Evolutionary conservation across 2,113 vertebrate species (phyloP), one percentile per base, ranked within the genome.

Genomic region (Takifugu bimaculatus): DNA sequence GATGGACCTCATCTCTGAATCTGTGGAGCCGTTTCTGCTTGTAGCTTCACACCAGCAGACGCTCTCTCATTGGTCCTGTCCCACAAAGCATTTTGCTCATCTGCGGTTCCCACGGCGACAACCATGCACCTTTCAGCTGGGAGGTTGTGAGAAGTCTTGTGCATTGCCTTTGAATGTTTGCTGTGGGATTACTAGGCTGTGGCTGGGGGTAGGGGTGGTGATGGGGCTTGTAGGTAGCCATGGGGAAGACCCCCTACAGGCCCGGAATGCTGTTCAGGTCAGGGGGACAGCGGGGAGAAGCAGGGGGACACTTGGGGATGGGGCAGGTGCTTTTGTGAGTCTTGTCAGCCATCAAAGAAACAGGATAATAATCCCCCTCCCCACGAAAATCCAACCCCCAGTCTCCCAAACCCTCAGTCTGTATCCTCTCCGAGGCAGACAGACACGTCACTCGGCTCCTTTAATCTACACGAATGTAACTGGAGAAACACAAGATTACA

Each of bases 261-360:
- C 63, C 84, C 93, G 91, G 93, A 96, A 96, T 94, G 93, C 86
- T 55, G 81, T 58, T 80, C 91, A 90, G 92, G 92, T 93, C 93
- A 86, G 90, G 82, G 85, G 78, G 87, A 82, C 91, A 88, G 76
- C 63, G 4, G 15, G 64, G 68, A 82, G 83, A 50, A 90, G 80
- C 57, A 39, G 50, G 54, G 73, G 86, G 87, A 54, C 84, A 82
- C 84, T 81, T 83, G 59, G 82, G 81, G 74, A 89, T 85, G 82
- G 85, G 93, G 89, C 94, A 96, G 95, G 94, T 95, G 93, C 85
- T 89, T 90, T 79, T 90, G 85, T 90, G 75, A 74, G 78, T 80
- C 79, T 82, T 91, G 89, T 92, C 91, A 87, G 74, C 77, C 86
- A 85, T 85, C 80, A 68, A 87, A 93, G 90, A 86, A 29, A 80